Conservation (phyloP, 2,113 vertebrate species). For the Bambusicola thoracicus region DNA sequence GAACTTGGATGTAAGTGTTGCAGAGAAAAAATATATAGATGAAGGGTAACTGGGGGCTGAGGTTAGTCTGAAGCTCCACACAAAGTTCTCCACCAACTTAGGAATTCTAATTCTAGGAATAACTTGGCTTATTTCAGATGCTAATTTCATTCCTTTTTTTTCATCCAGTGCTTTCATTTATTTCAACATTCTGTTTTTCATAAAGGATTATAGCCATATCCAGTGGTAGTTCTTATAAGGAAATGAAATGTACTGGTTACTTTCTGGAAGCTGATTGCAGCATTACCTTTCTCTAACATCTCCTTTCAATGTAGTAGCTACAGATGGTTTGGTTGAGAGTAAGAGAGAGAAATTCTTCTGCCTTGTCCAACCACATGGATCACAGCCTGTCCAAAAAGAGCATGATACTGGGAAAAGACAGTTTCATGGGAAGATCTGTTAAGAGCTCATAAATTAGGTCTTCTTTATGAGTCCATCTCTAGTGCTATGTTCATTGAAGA, state of each 20-base stretch:
- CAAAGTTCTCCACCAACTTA: neutral
- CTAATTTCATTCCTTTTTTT: neutral
- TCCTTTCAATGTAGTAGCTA: neutral
- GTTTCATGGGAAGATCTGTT: accelerated
- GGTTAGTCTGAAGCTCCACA: neutral
- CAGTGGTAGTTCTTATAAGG: neutral
- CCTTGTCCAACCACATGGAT: neutral
- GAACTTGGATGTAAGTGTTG: constrained; percentile 90
- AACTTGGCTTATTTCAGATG: neutral
- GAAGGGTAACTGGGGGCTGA: neutral
- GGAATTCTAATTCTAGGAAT: neutral
- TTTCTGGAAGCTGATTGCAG: neutral
- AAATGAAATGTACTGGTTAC: neutral
- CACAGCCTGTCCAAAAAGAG: neutral
- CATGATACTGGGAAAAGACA: neutral
- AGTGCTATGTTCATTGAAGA: neutral
- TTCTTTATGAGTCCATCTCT: neutral
- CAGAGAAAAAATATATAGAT: neutral
- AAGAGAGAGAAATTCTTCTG: neutral
- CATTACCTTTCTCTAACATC: neutral
- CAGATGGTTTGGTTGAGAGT: neutral
- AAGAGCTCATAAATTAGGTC: neutral
- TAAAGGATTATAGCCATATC: neutral
- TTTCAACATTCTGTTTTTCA: neutral
- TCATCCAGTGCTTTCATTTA: neutral